These are phyloP conservation scores for Bruchidius siliquastri DNA, from an alignment of 2,888 invertebrate genomes.

Conservation along the genomic window DNA sequence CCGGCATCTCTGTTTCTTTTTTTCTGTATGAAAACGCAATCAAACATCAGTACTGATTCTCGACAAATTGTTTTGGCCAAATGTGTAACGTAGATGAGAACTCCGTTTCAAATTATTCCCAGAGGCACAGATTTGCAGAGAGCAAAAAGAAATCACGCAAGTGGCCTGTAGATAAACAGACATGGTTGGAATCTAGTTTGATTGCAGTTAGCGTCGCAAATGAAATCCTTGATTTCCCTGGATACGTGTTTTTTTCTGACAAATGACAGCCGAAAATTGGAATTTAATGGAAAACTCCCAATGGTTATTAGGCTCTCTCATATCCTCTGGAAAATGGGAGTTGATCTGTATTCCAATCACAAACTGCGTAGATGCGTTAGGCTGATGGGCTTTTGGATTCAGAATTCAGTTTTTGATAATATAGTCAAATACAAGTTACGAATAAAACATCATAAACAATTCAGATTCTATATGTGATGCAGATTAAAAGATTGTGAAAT, in stretches of 20 bases:
- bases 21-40: no score
- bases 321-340: neutral
- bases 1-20: no score
- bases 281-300: neutral
- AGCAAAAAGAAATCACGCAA: neutral
- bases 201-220: neutral
- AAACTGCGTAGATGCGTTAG: neutral
- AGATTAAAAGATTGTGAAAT: no score
- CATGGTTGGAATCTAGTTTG: neutral
- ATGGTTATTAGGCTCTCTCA: neutral
- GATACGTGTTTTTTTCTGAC: neutral
- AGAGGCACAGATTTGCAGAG: neutral
- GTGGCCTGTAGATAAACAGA: neutral
- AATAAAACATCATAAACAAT: no score
- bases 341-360: neutral
- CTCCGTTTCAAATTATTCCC: neutral
- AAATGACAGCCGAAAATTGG: neutral
- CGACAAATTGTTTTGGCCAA: no score
- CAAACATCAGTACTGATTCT: no score
- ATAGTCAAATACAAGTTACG: no score
- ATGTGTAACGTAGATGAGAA: no score
- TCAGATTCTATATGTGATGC: no score
- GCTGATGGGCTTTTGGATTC: neutral
- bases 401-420: no score
- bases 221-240: neutral